These are phyloP conservation scores for Indicator indicator DNA, from an alignment of 2,113 vertebrate genomes.

Conservation along the genomic window DNA sequence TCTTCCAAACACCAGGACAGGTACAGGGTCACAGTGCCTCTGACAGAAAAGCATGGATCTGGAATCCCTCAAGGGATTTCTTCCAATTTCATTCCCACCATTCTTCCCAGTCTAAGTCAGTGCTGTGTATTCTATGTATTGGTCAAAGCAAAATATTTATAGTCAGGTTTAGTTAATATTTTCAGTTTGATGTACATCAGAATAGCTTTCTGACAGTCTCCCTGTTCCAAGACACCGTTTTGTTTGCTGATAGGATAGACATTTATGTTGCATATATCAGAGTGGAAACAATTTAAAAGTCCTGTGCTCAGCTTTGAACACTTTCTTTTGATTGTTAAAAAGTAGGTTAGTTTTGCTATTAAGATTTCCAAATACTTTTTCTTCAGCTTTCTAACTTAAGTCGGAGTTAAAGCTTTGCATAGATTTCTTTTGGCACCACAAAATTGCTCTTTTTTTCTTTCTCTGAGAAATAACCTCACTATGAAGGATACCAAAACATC, in stretches of 20 bases:
- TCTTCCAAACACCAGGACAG: background rate
- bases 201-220: background rate
- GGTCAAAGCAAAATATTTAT: background rate
- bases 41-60: background rate
- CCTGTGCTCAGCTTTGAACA: background rate
- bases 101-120: background rate
- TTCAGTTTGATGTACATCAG: background rate
- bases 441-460: background rate
- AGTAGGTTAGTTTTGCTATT: background rate
- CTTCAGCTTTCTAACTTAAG: background rate
- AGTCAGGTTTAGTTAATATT: background rate
- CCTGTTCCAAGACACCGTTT: background rate
- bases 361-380: background rate
- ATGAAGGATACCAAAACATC: slow-evolving; percentile 10
- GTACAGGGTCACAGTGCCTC: background rate
- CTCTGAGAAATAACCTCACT: background rate
- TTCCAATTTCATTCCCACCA: background rate
- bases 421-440: background rate
- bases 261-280: background rate
- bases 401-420: background rate
- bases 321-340: background rate
- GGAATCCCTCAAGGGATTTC: background rate
- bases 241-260: background rate
- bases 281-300: background rate
- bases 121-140: background rate